A percentile compares a stretch with the other conserved stretches of the same genome.
These are phyloP conservation scores for Tortrix viridana DNA, from an alignment of 2,888 invertebrate species.

Conservation along the genomic window DNA sequence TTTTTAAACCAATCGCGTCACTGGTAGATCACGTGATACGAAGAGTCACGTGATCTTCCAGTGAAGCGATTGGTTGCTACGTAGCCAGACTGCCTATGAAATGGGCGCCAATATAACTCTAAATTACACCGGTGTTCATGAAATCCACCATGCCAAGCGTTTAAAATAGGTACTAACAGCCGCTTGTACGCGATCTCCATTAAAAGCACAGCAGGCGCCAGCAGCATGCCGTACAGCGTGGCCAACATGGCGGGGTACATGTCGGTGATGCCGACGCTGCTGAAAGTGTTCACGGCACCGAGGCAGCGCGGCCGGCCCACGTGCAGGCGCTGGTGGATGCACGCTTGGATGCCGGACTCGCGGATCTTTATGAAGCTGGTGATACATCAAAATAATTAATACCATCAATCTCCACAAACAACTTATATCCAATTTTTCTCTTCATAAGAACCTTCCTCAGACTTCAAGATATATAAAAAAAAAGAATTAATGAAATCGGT, in stretches of 20 bases:
- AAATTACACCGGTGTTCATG: too few relatives aligned
- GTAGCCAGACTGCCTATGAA: too few relatives aligned
- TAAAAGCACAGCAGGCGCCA: slow-evolving; percentile 68
- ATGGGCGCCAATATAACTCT: too few relatives aligned
- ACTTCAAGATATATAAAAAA: too few relatives aligned
- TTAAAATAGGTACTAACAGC: slow-evolving; percentile 55
- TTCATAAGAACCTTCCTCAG: too few relatives aligned
- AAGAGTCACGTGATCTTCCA: too few relatives aligned
- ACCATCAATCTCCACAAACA: not conserved
- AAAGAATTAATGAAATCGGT: too few relatives aligned
- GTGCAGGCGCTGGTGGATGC: slow-evolving; percentile 82
- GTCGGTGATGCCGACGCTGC: slow-evolving; percentile 85
- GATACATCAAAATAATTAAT: not conserved
- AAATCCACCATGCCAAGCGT: too few relatives aligned
- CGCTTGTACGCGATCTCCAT: slow-evolving; percentile 65
- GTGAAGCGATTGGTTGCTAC: too few relatives aligned
- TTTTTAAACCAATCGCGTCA: too few relatives aligned
- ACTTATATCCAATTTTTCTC: too few relatives aligned
- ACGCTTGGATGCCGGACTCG: slow-evolving; percentile 81
- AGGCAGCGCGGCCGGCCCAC: slow-evolving; percentile 85
- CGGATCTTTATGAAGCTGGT: slow-evolving; percentile 73
- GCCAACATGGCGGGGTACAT: slow-evolving; percentile 80
- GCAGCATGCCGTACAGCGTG: slow-evolving; percentile 74
- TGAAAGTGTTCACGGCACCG: slow-evolving; percentile 82
- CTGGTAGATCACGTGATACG: too few relatives aligned